A percentile compares a stretch with the other conserved stretches of the same genome.
These are phyloP conservation scores for Heliconius charithonia DNA, from an alignment of 2,888 invertebrate species.

Conservation along the genomic window DNA sequence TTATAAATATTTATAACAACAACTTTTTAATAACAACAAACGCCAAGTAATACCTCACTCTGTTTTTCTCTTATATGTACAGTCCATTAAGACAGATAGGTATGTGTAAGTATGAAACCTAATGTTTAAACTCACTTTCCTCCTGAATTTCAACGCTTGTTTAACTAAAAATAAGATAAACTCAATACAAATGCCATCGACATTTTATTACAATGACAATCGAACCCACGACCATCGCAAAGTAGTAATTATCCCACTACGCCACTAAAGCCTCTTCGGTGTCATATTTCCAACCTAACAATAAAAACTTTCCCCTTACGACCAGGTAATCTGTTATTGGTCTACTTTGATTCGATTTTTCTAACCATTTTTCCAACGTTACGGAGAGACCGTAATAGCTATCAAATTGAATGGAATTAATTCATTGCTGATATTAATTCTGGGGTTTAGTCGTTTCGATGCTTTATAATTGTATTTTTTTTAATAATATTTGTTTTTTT, in stretches of 20 bases:
- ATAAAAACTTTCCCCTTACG: slow-evolving; percentile 8
- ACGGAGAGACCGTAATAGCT: slow-evolving; percentile 40
- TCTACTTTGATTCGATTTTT: slow-evolving; percentile 34
- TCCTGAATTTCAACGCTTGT: too few relatives aligned
- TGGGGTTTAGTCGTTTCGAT: background rate
- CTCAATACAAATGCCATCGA: too few relatives aligned
- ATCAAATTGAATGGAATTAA: slow-evolving; percentile 37
- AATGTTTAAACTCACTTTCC: too few relatives aligned
- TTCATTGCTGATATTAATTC: slow-evolving; percentile 28
- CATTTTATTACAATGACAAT: too few relatives aligned
- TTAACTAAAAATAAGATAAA: too few relatives aligned
- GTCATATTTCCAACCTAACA: background rate
- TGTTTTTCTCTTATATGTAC: too few relatives aligned
- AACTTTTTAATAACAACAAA: too few relatives aligned
- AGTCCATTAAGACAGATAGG: too few relatives aligned
- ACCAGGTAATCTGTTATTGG: slow-evolving; percentile 27
- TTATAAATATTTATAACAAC: too few relatives aligned
- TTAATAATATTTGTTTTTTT: background rate
- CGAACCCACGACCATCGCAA: too few relatives aligned
- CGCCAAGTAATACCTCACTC: too few relatives aligned
- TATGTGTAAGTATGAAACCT: too few relatives aligned
- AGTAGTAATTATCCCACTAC: background rate
- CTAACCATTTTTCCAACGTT: slow-evolving; percentile 43
- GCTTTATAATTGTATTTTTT: slow-evolving; percentile 22
- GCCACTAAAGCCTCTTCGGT: background rate